Evolutionary conservation across 2,113 vertebrate species (phyloP).

Genomic region (Pollimyrus isidori): DNA sequence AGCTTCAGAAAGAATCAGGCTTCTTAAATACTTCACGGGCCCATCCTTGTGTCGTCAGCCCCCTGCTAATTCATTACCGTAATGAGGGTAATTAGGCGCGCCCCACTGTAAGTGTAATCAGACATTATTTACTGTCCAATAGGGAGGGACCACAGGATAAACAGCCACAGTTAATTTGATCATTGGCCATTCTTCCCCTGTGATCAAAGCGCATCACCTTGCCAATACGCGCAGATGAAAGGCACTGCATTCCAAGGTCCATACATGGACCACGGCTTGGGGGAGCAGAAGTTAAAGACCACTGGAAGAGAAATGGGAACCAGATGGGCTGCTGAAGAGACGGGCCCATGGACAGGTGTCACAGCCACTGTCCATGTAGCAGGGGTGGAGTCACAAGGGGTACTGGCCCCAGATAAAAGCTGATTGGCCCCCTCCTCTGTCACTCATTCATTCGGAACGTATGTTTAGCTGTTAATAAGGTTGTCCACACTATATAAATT

Average conservation of each 20-base stretch:
- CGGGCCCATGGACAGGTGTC: background rate
- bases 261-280: background rate
- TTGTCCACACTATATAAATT: background rate
- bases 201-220: background rate
- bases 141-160: constrained; percentile 1
- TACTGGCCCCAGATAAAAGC: background rate
- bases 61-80: constrained; percentile 18
- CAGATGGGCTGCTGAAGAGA: background rate
- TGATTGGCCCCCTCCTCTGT: background rate
- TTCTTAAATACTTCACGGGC: background rate
- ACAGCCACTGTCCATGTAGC: background rate
- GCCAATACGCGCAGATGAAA: background rate
- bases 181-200: background rate
- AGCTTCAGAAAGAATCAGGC: background rate
- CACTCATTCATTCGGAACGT: background rate
- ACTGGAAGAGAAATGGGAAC: background rate
- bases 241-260: background rate
- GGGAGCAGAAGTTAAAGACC: background rate
- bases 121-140: constrained; percentile 16
- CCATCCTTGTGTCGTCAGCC: background rate
- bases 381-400: background rate
- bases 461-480: background rate
- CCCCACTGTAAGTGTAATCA: constrained; percentile 15
- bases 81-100: constrained; percentile 12
- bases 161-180: constrained; percentile 8